Evolutionary conservation across 1,140 invertebrate genomes (phyloP).

Genomic region (Anadara kagoshimensis): DNA sequence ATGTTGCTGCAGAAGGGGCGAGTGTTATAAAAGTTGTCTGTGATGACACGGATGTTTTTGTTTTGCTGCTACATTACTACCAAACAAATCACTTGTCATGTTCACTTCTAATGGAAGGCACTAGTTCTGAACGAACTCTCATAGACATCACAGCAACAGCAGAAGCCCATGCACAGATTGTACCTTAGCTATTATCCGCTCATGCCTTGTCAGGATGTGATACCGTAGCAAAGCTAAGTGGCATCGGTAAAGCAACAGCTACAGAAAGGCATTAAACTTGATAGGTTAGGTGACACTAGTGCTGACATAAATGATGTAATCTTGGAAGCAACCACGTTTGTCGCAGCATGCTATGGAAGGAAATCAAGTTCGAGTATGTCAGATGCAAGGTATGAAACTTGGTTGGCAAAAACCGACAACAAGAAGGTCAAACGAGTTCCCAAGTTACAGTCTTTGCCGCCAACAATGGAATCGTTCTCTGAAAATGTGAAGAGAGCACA

Average conservation of each 20-base stretch:
- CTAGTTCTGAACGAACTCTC: not conserved
- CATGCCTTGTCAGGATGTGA: slow-evolving; percentile 24
- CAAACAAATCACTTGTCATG: not conserved
- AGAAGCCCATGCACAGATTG: not conserved
- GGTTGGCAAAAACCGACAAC: too few relatives aligned
- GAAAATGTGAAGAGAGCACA: too few relatives aligned
- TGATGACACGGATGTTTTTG: slow-evolving; percentile 21
- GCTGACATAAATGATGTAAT: not conserved
- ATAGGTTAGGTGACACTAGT: not conserved
- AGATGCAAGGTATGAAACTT: too few relatives aligned
- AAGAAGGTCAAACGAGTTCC: too few relatives aligned
- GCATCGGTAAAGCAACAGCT: slow-evolving; percentile 15
- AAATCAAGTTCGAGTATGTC: not conserved
- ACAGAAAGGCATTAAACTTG: not conserved
- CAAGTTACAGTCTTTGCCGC: too few relatives aligned
- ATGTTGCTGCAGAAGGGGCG: not conserved
- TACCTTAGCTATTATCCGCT: not conserved
- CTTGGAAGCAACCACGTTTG: not conserved
- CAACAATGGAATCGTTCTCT: too few relatives aligned
- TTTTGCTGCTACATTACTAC: not conserved
- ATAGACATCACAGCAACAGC: not conserved
- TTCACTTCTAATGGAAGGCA: not conserved
- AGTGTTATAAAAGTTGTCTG: not conserved
- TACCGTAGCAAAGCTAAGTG: slow-evolving; percentile 8
- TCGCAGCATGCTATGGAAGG: not conserved